These are phyloP conservation scores for Aethes cnicana DNA, from an alignment of 2,888 invertebrate species.

Conservation along the genomic window DNA sequence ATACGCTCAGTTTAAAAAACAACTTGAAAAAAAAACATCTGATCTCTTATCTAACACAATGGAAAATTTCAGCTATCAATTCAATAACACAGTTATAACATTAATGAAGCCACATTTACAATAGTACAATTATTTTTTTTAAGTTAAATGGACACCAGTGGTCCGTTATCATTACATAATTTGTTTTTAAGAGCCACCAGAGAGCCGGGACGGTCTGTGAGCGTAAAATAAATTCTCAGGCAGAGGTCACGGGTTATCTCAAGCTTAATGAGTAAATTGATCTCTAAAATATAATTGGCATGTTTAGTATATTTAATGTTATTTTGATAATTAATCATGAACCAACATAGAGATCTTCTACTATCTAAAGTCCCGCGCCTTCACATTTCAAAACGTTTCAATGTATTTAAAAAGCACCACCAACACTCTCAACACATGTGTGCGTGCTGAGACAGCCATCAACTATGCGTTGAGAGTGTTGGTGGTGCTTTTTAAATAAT, in stretches of 20 bases:
- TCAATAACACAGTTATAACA: not conserved
- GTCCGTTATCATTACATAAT: slow-evolving; percentile 26
- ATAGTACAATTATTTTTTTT: not conserved
- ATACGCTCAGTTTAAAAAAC: no score
- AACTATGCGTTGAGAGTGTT: no score
- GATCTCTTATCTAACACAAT: no score
- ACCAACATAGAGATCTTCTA: no score
- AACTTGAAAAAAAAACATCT: no score
- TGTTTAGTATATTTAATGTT: not conserved
- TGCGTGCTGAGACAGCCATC: no score
- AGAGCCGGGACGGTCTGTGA: slow-evolving; percentile 4
- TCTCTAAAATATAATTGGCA: slow-evolving; percentile 13
- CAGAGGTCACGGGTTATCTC: slow-evolving; percentile 18
- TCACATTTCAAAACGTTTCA: no score
- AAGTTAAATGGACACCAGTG: slow-evolving; percentile 2
- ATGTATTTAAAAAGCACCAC: no score
- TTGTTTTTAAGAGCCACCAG: slow-evolving; percentile 23
- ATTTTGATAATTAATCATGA: not conserved
- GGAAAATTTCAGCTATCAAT: not conserved
- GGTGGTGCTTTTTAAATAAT: no score
- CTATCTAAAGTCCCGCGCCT: no score
- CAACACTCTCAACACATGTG: no score
- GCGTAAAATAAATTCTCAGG: not conserved
- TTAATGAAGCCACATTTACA: not conserved
- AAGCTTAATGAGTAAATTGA: slow-evolving; percentile 19